Evolutionary conservation across 2,888 invertebrate genomes (phyloP).

Genomic region (Eupithecia subumbrata): DNA sequence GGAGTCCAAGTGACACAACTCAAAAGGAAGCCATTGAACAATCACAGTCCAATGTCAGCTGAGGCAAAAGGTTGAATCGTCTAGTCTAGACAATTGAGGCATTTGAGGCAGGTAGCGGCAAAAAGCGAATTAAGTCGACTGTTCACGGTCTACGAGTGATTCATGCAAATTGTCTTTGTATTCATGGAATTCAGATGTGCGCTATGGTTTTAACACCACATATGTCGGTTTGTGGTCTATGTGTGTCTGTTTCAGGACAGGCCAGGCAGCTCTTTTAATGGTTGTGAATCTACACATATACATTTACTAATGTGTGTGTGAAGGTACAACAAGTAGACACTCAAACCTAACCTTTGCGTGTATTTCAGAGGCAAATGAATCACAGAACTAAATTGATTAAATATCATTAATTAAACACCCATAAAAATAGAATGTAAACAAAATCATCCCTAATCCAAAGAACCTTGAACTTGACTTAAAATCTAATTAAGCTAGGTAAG

Average conservation of each 20-base stretch:
- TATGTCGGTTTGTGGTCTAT: not conserved
- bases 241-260: not conserved
- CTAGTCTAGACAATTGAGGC: constrained; percentile 38
- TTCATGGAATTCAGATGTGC: not conserved
- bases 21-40: constrained; percentile 16
- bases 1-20: not conserved
- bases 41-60: constrained; percentile 37
- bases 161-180: not conserved
- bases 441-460: constrained; percentile 2
- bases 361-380: not conserved
- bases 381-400: not conserved
- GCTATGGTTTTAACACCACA: not conserved
- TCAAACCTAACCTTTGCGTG: too few relatives aligned
- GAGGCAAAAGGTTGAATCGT: constrained; percentile 39
- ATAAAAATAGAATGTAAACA: not conserved
- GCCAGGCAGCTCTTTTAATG: not conserved
- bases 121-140: constrained; percentile 1
- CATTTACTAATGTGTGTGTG: not conserved
- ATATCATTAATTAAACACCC: not conserved
- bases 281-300: not conserved
- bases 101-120: constrained; percentile 9
- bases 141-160: not conserved
- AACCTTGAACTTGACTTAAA: constrained; percentile 11
- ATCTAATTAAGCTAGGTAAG: constrained; percentile 20
- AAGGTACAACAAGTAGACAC: not conserved